Base-by-base conservation (phyloP, 2,888 invertebrate genomes). In the Osmoderma eremita region DNA sequence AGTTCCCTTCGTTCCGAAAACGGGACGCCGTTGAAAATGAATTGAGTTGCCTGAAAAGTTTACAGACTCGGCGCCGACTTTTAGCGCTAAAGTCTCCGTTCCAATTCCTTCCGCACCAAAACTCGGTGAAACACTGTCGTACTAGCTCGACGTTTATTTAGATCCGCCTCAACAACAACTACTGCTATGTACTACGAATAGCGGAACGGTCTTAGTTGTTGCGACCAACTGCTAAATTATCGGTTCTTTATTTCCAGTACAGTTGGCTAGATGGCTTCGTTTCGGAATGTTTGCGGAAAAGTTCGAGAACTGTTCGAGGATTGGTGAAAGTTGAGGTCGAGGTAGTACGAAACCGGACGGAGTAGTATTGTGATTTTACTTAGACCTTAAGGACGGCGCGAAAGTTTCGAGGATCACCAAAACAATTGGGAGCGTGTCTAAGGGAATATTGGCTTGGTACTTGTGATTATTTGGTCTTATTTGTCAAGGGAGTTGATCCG, bases 11-110 rank as follows among this genome's bases (percentile, higher is more conserved):
- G 30, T 53, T 38, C 53, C 15, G 36, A 38, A 53, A 53, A 53
- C 36, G 36, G 36, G 17, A 38, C 20, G 6, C 20, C 53, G 36
- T 13, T 38, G 36, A 53, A 45, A 75, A 75, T 74, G 76, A 76
- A 76, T 75, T 74, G 73, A 72, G 38, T 70, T 71, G 72, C 69
- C 70, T 73, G 75, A 75, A 75, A 76, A 77, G 73, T 77, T 77
- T 70, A 73, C 75, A 73, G 76, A 77, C 75, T 72, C 71, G 71
- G 69, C 68, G 75, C 72, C 75, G 75, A 73, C 75, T 75, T 72
- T 72, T 71, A 73, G 70, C 70, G 70, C 72, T 75, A 73, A 73
- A 75, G 73, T 72, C 72, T 73, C 73, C 69, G 53, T 10, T n/a
- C n/a, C n/a, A n/a, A n/a, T n/a, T n/a, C n/a, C 36, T 36, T 13